These are phyloP conservation scores for Rhizomys pruinosus DNA, from an alignment of 2,113 vertebrate species.

Conservation along the genomic window DNA sequence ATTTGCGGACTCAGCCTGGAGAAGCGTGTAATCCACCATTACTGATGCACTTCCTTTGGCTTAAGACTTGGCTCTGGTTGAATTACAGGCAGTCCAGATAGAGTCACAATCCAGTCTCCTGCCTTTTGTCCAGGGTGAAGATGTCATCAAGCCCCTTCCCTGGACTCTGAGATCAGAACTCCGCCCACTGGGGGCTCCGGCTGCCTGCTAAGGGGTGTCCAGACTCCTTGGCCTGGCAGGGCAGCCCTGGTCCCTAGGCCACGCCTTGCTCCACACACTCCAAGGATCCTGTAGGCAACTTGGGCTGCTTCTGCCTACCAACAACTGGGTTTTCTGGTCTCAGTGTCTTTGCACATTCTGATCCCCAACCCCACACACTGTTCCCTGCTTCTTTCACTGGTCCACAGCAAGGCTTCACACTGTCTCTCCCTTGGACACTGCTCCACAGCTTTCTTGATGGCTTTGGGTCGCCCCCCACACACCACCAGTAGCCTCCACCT, in stretches of 20 bases:
- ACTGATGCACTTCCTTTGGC: background rate
- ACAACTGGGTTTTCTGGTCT: background rate
- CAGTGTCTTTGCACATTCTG: background rate
- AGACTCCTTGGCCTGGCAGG: fast-evolving
- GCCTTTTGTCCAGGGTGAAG: background rate
- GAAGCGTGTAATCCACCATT: background rate
- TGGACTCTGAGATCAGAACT: background rate
- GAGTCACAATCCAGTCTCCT: background rate
- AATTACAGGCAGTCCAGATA: background rate
- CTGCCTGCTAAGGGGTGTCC: background rate
- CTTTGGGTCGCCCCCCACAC: fast-evolving
- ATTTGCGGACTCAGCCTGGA: background rate
- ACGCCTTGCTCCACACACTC: fast-evolving
- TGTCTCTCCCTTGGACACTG: background rate
- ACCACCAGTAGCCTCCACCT: fast-evolving
- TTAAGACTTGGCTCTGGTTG: background rate
- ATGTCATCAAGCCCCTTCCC: background rate
- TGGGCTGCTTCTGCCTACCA: background rate
- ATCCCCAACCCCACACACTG: fast-evolving
- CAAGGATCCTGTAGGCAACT: fast-evolving
- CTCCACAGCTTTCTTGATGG: background rate
- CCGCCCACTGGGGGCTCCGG: background rate
- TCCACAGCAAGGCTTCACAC: background rate
- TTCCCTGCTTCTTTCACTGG: background rate
- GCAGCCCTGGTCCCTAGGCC: background rate